These are phyloP conservation scores for Acanthoscelides obtectus DNA, from an alignment of 2,888 invertebrate genomes.

Conservation along the genomic window DNA sequence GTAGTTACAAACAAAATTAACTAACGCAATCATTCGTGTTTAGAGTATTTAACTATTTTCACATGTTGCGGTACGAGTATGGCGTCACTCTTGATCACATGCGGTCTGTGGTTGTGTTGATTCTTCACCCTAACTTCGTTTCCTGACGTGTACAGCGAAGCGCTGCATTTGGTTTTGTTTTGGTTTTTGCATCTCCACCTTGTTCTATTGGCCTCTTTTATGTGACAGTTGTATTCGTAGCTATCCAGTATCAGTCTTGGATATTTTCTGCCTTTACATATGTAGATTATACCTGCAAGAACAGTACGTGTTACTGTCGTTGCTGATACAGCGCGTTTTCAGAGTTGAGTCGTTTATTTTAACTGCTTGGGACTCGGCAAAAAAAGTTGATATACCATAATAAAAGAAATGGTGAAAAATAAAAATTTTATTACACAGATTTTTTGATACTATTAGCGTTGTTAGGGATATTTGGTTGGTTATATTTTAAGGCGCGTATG, in stretches of 20 bases:
- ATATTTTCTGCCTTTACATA: conserved; percentile 24
- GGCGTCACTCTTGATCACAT: background rate
- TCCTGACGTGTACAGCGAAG: conserved; percentile 16
- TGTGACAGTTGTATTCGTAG: conserved; percentile 22
- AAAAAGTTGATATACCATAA: too few relatives aligned
- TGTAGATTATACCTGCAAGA: conserved; percentile 23
- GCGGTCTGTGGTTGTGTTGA: conserved; percentile 12
- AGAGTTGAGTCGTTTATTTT: too few relatives aligned
- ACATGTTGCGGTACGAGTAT: conserved; percentile 11
- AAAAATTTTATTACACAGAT: background rate
- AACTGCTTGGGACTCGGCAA: too few relatives aligned
- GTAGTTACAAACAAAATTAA: too few relatives aligned
- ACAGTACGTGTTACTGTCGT: too few relatives aligned
- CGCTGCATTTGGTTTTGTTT: conserved; percentile 18
- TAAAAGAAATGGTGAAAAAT: background rate
- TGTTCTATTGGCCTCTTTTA: conserved; percentile 16
- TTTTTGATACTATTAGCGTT: too few relatives aligned
- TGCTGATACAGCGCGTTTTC: too few relatives aligned
- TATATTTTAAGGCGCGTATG: too few relatives aligned
- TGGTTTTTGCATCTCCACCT: conserved; percentile 23
- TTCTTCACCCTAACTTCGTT: conserved; percentile 11
- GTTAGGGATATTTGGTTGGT: too few relatives aligned
- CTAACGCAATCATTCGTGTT: too few relatives aligned
- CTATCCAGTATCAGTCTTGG: conserved; percentile 22
- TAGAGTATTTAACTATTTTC: conserved; percentile 4